Evolutionary conservation across 92 coral and sea anemone genomes (phyloP), one percentile per base, ranked within the genome.

Genomic region (Meandrina meandrites): DNA sequence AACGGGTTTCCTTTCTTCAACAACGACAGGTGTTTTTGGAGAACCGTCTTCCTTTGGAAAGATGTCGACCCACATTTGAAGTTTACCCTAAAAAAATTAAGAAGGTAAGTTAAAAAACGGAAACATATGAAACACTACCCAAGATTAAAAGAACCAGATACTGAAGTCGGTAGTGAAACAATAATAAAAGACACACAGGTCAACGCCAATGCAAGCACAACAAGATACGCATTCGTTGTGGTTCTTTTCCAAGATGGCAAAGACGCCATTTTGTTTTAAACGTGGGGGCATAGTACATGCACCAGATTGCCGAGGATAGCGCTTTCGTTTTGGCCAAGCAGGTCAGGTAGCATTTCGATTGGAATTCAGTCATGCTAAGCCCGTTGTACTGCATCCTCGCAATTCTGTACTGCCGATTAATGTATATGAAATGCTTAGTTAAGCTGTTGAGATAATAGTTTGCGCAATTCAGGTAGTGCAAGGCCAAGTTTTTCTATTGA

Each of bases 41-140:
- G 64, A 7, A 36, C 95, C 95, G 48, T 89, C 91, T 17, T 93
- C 88, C 75, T 86, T 94, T 13, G 99, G 98, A 88, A 97, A 97
- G 70, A 97, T 89, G 71, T 97, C 99, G 15, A 97, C 94, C 98
- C 98, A 94, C 80, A 94, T 76, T 40, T 91, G 96, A 56, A 94
- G 62, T 89, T 85, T 92, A 18, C 98, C 98, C 94, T 85, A 22
- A 40, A 45, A 73, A 7, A 40, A 0, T 0, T 71, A 42, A 31
- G 19, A 19, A 18, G 0, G 51, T 4, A 34, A 18, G 28, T 30
- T 22, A 11, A 35, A 19, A 36, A 37, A 64, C 9, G 58, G 3
- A 1, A 57, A 36, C 60, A 16, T 16, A 48, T 76, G 5, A 17
- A 24, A 3, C 3, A 24, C 62, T 77, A 3, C n/a, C 22, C 32